Conservation (phyloP, 2,113 vertebrate species). For the Dasyornis broadbenti region DNA sequence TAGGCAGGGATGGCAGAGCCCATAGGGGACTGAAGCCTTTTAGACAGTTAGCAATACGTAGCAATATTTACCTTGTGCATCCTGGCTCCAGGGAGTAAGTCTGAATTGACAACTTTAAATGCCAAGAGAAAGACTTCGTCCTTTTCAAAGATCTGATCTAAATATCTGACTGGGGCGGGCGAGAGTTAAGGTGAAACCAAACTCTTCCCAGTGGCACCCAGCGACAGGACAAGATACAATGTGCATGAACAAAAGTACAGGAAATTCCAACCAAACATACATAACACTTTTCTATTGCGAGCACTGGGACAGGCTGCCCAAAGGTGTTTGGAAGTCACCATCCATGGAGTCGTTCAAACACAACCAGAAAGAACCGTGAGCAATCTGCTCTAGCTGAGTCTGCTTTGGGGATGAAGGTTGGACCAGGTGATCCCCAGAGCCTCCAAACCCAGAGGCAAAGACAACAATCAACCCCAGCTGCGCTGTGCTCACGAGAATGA, state of each 20-base stretch:
- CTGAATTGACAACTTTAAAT: not conserved
- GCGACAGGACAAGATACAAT: not conserved
- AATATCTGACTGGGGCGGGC: not conserved
- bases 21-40: not conserved
- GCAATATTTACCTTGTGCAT: not conserved
- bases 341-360: not conserved
- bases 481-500: not conserved
- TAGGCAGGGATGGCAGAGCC: not conserved
- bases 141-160: not conserved
- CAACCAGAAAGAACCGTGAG: not conserved
- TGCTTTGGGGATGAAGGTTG: not conserved
- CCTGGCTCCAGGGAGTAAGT: not conserved
- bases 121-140: not conserved
- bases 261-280: not conserved
- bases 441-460: not conserved
- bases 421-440: not conserved
- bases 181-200: not conserved
- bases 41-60: not conserved
- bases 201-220: not conserved
- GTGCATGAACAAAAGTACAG: not conserved
- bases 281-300: not conserved
- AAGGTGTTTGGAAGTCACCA: not conserved
- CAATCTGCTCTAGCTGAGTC: not conserved
- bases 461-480: not conserved
- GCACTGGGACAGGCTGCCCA: not conserved